Evolutionary conservation across 2,113 vertebrate species (phyloP), one percentile per base, ranked within the genome.

Genomic region (Pantherophis guttatus): DNA sequence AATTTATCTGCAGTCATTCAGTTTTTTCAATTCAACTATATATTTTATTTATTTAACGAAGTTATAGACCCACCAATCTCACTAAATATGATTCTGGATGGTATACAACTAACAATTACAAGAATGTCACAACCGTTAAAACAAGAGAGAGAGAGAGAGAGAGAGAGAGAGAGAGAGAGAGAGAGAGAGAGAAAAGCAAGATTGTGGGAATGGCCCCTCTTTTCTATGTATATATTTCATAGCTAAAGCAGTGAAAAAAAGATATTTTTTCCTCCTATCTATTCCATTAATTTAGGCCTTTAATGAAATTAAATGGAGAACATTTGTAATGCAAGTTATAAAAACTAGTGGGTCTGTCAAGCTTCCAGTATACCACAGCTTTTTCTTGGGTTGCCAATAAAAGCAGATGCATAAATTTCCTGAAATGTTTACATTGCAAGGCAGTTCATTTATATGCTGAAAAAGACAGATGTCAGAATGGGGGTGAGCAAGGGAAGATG

Each of bases 361-460:
- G 19, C 19, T 95, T 97, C 93, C 95, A 96, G 23, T 91, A 86
- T 89, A 95, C 94, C 44, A 90, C 87, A 93, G 24, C 1, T 3
- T 92, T 58, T 90, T 91, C 95, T 62, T 91, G 54, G 89, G 86
- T 44, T 96, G 95, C 89, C 91, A 95, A 19, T 81, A 95, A 10
- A 94, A 44, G 85, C 95, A 96, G 94, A 95, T 95, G 86, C 88
- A 96, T 95, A 96, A 54, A 92, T 92, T 94, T 94, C 59, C 65
- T 95, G 48, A 86, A 92, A 50, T 92, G 86, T 26, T 19, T 86
- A 58, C 65, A 81, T 91, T 92, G 70, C 54, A n/a, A 89, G 2
- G 88, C 91, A 81, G 91, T 91, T 95, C 92, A 92, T 95, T 96
- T 96, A 95, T 94, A 96, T 94, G 88, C 95, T 93, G 62, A 96